A percentile compares a stretch with the other conserved stretches of the same genome.
These are phyloP conservation scores for Proteles cristata DNA, from an alignment of 2,113 vertebrate genomes.

Conservation along the genomic window DNA sequence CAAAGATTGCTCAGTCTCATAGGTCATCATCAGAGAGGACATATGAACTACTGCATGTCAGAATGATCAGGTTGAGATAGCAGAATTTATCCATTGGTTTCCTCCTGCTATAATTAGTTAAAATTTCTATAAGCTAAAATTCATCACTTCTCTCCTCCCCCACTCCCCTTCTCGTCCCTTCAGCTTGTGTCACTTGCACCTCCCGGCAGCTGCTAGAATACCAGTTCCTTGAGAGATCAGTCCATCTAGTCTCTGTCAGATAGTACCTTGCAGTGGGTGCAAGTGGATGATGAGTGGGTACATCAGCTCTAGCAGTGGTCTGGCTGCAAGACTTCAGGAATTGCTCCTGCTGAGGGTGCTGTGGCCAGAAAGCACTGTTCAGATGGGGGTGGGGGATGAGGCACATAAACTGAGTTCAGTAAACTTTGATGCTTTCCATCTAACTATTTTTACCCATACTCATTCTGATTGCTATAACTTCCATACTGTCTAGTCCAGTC, in stretches of 20 bases:
- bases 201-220: not conserved
- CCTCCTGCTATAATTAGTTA: slow-evolving; percentile 13
- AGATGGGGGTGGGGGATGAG: too few species aligned
- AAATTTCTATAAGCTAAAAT: not conserved
- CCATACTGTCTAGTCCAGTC: not conserved
- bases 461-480: not conserved
- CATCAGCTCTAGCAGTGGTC: accelerated
- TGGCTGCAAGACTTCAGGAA: not conserved
- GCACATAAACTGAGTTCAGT: not conserved
- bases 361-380: not conserved
- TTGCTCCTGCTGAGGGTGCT: not conserved
- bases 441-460: not conserved
- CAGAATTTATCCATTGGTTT: not conserved
- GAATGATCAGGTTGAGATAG: not conserved
- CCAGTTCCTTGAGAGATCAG: too few species aligned
- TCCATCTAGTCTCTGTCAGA: not conserved
- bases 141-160: not conserved
- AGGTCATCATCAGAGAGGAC: not conserved
- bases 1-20: not conserved
- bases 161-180: not conserved
- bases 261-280: too few species aligned
- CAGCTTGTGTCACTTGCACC: not conserved
- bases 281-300: not conserved
- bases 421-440: not conserved
- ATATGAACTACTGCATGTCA: not conserved